These are phyloP conservation scores for Plectrocnemia conspersa DNA, from an alignment of 1,140 invertebrate species.

Conservation along the genomic window DNA sequence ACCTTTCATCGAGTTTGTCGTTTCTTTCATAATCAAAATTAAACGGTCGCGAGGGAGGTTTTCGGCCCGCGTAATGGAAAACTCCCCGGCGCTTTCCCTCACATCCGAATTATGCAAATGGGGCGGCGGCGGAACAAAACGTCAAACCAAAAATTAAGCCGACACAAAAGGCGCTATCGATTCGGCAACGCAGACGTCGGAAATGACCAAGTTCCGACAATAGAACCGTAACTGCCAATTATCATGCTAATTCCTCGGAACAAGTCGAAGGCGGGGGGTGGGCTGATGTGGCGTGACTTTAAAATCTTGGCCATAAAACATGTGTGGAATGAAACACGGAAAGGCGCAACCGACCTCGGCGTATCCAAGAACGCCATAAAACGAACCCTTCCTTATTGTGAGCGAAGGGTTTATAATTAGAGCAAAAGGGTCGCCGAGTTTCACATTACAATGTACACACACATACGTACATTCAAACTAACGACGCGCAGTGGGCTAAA, in stretches of 20 bases:
- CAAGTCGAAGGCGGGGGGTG: background rate
- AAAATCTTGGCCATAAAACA: slow-evolving; percentile 27
- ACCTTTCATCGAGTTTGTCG: too few species aligned
- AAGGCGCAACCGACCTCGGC: background rate
- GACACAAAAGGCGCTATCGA: background rate
- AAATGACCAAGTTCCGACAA: slow-evolving; percentile 6
- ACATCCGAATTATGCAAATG: too few species aligned
- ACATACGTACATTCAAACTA: too few species aligned
- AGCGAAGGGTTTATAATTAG: slow-evolving; percentile 3
- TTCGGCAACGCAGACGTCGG: background rate
- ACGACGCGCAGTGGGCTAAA: too few species aligned
- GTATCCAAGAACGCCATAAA: background rate
- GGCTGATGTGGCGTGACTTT: slow-evolving; percentile 29
- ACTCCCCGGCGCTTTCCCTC: too few species aligned
- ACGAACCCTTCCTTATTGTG: background rate
- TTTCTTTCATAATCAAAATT: too few species aligned
- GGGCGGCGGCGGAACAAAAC: background rate
- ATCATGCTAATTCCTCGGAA: slow-evolving; percentile 24
- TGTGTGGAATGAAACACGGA: slow-evolving; percentile 17
- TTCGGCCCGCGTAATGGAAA: too few species aligned
- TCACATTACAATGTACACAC: slow-evolving; percentile 6
- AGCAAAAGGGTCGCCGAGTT: slow-evolving; percentile 6
- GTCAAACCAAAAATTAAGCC: background rate
- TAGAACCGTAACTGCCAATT: slow-evolving; percentile 22
- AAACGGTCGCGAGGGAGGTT: too few species aligned